These are phyloP conservation scores for Ramphastos sulfuratus DNA, from an alignment of 2,113 vertebrate species.

Conservation along the genomic window DNA sequence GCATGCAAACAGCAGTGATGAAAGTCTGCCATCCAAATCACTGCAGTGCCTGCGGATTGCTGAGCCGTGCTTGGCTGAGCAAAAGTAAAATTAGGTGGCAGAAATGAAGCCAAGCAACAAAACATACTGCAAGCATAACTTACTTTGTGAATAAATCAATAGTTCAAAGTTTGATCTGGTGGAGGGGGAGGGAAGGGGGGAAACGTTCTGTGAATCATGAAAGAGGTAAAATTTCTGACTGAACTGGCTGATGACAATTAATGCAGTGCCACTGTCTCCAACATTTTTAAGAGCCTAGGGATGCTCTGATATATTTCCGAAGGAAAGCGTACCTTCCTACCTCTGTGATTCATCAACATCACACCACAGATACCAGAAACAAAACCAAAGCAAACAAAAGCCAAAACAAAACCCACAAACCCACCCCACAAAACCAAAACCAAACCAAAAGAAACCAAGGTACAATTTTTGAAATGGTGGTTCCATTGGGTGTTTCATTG, in stretches of 20 bases:
- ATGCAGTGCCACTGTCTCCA: background rate
- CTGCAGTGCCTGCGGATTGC: background rate
- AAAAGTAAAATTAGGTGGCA: background rate
- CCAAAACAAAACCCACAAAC: background rate
- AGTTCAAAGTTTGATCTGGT: background rate
- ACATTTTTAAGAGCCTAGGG: background rate
- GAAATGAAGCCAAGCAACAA: background rate
- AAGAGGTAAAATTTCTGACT: background rate
- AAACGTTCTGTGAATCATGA: background rate
- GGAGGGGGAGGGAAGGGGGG: too few relatives aligned
- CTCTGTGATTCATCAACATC: background rate
- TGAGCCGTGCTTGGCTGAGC: background rate
- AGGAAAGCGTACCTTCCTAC: background rate
- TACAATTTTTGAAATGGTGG: background rate
- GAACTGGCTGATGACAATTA: background rate
- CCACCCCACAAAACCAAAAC: background rate
- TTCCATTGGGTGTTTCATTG: background rate
- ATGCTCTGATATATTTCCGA: background rate
- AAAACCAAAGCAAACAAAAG: background rate
- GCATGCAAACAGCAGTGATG: background rate
- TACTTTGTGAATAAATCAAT: background rate
- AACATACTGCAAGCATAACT: background rate
- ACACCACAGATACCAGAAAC: background rate
- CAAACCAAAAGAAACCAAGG: too few relatives aligned
- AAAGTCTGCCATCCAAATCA: background rate